phyloP scores from a whole-genome alignment of 1,140 invertebrate species.

The Pristionchus pacificus region DNA sequence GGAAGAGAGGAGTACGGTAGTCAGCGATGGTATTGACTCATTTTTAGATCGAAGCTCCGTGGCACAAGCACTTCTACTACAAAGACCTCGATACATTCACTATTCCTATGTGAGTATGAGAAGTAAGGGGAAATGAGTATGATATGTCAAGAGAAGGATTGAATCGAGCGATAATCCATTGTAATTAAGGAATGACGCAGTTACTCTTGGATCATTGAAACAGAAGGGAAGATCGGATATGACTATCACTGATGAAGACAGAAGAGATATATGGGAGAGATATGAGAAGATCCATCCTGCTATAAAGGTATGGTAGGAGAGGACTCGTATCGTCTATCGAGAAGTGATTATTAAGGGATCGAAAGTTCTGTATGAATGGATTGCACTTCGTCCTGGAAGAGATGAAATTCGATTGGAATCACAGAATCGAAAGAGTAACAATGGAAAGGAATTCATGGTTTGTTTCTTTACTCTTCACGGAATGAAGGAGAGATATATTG shows the following conservation, averaged over 20 bases:
- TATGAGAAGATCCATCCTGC: constrained; percentile 66
- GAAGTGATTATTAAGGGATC: constrained; percentile 19
- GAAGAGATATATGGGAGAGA: constrained; percentile 66
- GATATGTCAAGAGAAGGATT: too few species aligned
- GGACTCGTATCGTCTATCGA: constrained; percentile 16
- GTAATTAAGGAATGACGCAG: constrained; percentile 37
- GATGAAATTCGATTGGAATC: constrained; percentile 17
- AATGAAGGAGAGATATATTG: neutral
- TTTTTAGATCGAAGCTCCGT: constrained; percentile 32
- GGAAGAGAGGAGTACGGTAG: neutral
- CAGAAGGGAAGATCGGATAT: constrained; percentile 68
- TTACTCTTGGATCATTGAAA: constrained; percentile 68
- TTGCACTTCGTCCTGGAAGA: constrained; percentile 21
- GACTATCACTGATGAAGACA: constrained; percentile 63
- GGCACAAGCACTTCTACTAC: constrained; percentile 52
- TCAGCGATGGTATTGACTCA: constrained; percentile 3
- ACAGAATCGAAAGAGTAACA: constrained; percentile 3
- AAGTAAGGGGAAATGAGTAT: too few species aligned
- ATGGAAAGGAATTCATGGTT: constrained; percentile 16
- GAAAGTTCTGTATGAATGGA: constrained; percentile 27
- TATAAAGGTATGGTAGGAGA: constrained; percentile 62
- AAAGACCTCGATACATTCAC: constrained; percentile 48
- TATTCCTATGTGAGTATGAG: constrained; percentile 46
- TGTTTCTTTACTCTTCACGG: neutral
- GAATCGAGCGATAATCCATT: too few species aligned